Conservation (phyloP, 2,888 invertebrate genomes). For the Zygothrica quintamaculata region DNA sequence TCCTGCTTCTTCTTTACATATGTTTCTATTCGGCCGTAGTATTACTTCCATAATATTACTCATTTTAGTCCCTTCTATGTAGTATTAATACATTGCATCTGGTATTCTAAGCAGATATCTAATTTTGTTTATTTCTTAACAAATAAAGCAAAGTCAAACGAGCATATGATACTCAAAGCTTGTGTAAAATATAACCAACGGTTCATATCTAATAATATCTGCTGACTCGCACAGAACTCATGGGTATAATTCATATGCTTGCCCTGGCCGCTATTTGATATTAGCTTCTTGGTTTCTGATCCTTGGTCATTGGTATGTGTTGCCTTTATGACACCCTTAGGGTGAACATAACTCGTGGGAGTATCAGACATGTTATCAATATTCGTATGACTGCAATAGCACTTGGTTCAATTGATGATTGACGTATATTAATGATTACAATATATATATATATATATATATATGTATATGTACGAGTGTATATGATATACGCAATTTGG, state of each 20-base stretch:
- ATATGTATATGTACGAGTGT: not conserved
- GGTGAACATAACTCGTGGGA: slow-evolving; percentile 7
- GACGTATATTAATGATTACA: not conserved
- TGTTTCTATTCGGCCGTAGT: too few relatives aligned
- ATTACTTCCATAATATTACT: too few relatives aligned
- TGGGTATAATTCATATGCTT: slow-evolving; percentile 9
- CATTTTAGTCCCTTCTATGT: too few relatives aligned
- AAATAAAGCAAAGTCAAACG: too few relatives aligned
- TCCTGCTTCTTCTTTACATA: too few relatives aligned
- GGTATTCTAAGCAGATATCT: too few relatives aligned
- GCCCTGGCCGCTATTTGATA: slow-evolving; percentile 11
- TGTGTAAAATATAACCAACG: slow-evolving; percentile 9
- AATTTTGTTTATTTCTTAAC: too few relatives aligned
- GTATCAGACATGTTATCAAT: slow-evolving; percentile 20
- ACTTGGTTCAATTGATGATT: slow-evolving; percentile 10
- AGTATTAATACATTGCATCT: too few relatives aligned
- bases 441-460: not conserved
- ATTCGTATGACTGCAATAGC: slow-evolving; percentile 1
- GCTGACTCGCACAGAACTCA: slow-evolving; percentile 6
- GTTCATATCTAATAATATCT: slow-evolving; percentile 14
- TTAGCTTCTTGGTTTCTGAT: too few relatives aligned
- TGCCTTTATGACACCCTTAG: slow-evolving; percentile 20
- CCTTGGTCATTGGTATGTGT: slow-evolving; percentile 9
- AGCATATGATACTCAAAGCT: not conserved
- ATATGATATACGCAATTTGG: not conserved